Percentiles rank a stretch among this genome's conserved stretches.
These are phyloP conservation scores for Pherbina coryleti DNA, from an alignment of 2,888 invertebrate genomes.

Conservation along the genomic window DNA sequence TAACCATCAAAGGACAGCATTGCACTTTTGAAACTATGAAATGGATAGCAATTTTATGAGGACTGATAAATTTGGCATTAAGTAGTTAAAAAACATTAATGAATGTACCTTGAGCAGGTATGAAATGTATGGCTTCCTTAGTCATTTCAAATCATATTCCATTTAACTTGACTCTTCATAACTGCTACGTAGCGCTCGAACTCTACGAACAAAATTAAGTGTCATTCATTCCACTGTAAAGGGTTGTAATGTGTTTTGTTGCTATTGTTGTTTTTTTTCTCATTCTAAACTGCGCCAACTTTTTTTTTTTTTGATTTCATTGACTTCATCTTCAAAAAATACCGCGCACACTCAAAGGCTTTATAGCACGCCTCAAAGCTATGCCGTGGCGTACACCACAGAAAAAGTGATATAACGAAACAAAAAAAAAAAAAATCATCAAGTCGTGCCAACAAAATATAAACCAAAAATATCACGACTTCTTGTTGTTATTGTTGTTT, in stretches of 20 bases:
- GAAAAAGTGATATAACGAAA: background rate
- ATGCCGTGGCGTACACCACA: background rate
- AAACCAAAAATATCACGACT: conserved; percentile 65
- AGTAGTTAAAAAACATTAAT: too few relatives aligned
- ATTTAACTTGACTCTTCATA: too few relatives aligned
- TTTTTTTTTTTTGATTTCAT: conserved; percentile 36
- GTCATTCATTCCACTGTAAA: background rate
- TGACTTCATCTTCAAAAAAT: background rate
- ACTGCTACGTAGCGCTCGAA: too few relatives aligned
- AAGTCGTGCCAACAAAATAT: conserved; percentile 64
- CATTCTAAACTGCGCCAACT: conserved; percentile 1
- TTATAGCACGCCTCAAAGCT: background rate
- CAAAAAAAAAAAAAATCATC: background rate
- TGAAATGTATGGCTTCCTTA: too few relatives aligned
- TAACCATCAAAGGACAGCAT: too few relatives aligned
- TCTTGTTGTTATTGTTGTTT: conserved; percentile 21
- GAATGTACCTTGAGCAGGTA: too few relatives aligned
- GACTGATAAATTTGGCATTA: too few relatives aligned
- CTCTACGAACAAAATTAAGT: background rate
- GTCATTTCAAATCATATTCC: too few relatives aligned
- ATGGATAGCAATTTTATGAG: too few relatives aligned
- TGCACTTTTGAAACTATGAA: too few relatives aligned
- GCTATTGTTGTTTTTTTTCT: conserved; percentile 18
- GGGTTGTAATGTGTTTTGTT: background rate
- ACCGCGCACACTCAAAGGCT: background rate